These are phyloP conservation scores for Alligator sinensis DNA, from an alignment of 2,113 vertebrate genomes.

Conservation along the genomic window DNA sequence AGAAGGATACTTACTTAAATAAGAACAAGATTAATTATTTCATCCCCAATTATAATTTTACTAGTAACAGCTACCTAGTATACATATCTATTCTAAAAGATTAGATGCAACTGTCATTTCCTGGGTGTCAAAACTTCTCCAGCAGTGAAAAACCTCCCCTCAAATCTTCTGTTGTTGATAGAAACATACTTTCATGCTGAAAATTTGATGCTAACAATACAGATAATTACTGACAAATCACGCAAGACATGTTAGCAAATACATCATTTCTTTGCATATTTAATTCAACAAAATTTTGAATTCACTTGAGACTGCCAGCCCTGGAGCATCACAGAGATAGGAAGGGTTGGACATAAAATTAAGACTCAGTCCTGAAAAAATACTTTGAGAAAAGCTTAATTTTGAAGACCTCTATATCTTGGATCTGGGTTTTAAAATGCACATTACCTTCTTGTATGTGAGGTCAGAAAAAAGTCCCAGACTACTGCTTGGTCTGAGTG, in stretches of 20 bases:
- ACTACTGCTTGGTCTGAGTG: background rate
- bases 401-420: background rate
- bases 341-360: background rate
- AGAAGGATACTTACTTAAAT: too few relatives aligned
- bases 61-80: background rate
- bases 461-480: background rate
- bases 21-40: background rate
- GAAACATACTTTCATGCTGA: background rate
- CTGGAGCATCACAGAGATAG: background rate
- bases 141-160: background rate
- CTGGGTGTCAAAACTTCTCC: background rate
- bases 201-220: background rate
- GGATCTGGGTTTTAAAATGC: background rate
- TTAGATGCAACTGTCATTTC: fast-evolving
- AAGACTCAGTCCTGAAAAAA: background rate
- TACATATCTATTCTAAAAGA: background rate
- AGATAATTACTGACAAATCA: background rate
- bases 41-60: background rate
- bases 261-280: background rate
- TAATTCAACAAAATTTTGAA: background rate
- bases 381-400: background rate
- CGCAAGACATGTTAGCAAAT: background rate
- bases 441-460: background rate
- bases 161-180: background rate
- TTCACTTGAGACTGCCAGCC: background rate